These are phyloP conservation scores for Xerus rutilus DNA, from an alignment of 2,797 vertebrate genomes.

Conservation along the genomic window DNA sequence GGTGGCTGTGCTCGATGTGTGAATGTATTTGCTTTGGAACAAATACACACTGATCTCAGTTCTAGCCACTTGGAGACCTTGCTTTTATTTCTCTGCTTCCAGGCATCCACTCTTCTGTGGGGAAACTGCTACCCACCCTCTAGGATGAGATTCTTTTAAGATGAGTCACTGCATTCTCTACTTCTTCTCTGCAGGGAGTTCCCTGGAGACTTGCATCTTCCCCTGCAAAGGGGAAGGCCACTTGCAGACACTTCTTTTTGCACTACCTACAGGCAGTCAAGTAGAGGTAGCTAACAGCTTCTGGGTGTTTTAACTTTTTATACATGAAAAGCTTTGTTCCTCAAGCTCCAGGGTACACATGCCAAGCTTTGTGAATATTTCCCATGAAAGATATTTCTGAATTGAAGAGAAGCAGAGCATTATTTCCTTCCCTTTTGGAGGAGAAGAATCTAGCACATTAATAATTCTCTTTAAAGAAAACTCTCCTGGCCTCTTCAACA, in stretches of 20 bases:
- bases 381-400: background rate
- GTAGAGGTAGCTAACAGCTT: background rate
- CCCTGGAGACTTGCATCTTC: background rate
- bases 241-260: background rate
- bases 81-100: background rate
- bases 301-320: background rate
- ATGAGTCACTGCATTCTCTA: background rate
- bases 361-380: background rate
- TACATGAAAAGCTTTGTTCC: background rate
- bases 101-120: background rate
- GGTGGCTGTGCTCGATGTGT: background rate
- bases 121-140: background rate
- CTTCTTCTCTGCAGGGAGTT: rapidly evolving
- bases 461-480: background rate
- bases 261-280: background rate
- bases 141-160: background rate
- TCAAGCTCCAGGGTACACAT: background rate
- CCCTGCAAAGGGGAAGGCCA: background rate
- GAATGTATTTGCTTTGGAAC: background rate
- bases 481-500: background rate
- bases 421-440: background rate
- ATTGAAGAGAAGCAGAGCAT: background rate
- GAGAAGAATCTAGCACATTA: background rate
- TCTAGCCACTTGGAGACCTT: background rate
- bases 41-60: background rate